Base-by-base conservation (phyloP, 2,888 invertebrate genomes). In the Erannis defoliaria region DNA sequence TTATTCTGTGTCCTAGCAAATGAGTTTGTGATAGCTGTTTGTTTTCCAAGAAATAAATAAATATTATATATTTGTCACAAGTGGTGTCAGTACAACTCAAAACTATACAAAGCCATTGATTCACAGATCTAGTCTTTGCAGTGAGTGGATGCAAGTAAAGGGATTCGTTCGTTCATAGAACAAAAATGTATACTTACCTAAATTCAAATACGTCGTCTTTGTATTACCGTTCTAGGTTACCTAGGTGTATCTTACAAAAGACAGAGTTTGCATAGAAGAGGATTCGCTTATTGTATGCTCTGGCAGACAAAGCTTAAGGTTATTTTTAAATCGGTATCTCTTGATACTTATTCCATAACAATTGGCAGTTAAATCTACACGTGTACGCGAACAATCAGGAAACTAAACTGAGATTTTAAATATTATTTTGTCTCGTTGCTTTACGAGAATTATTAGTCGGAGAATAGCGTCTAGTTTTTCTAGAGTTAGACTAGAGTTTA, bases 101-200 rank as follows among this genome's bases (percentile, higher is more conserved):
- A 29, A 45, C 10, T 16, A 45, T n/a, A 40, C 40, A 40, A 51
- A 51, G 16, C 29, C 9, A 19, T 35, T 21, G 31, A 53, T 31
- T 40, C 9, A 6, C 4, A 9, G n/a, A 5, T 35, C n/a, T n/a
- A n/a, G n/a, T n/a, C n/a, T n/a, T n/a, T n/a, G n/a, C n/a, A n/a
- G n/a, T n/a, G n/a, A n/a, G 14, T 12, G 16, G 33, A 54, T 43
- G 23, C 54, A 54, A 43, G 35, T 54, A 53, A 4, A 23, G 38
- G 40, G 40, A 54, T 42, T 19, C 31, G 19, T 31, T 51, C 53
- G 42, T 42, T 53, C 19, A 31, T 19, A 21, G 31, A 21, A 40
- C 40, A 9, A 37, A 26, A 50, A 50, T 26, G 26, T 26, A 35
- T 38, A 50, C n/a, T n/a, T n/a, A n/a, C n/a, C n/a, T n/a, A n/a